Base-by-base conservation (phyloP, 64 coral and sea anemone genomes). In the Astreopora myriophthalma region DNA sequence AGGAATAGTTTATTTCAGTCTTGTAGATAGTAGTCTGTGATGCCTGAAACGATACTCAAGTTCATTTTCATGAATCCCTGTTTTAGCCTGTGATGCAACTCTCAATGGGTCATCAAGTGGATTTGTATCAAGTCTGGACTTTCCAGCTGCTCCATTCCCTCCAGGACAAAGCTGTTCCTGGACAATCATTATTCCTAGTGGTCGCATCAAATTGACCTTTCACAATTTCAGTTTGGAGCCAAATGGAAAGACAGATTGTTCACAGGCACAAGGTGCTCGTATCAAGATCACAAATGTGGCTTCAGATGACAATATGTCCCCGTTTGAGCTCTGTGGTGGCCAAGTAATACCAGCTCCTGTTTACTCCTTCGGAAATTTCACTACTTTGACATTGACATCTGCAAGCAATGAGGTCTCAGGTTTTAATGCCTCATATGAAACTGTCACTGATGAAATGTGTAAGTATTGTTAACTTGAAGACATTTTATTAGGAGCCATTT, bases 141-240 rank as follows among this genome's bases (percentile, higher is more conserved):
- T 82, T 63, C 79, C 79, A 35, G 32, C 10, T 3, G 32, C 10
- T 3, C 32, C 36, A 82, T 52, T 42, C 23, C 20, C 19, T 1
- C 0, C 1, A 31, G 3, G 13, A 36, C 1, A 36, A 34, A 11
- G 0, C 0, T 82, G 52, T 37, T 20, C 1, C 12, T 82, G 79
- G 79, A 63, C 6, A 24, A 82, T 82, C 33, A 64, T 19, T 22
- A 55, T 82, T 63, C 79, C 79, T 6, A 63, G 49, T 38, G 79
- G 34, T 10, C 52, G 22, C 34, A 82, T 79, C 75, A 79, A 52
- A 29, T 29, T 79, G 8, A 51, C 48, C 13, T 79, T 79, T 27
- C 40, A 51, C 9, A 32, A 52, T 16, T 79, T 79, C 14, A 34
- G 25, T 55, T 55, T 79, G 25, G 75, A 79, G 28, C 12, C 13